A percentile compares a stretch with the other conserved stretches of the same genome.
phyloP scores from a whole-genome alignment of 2,797 vertebrate species.

The Hipposideros larvatus region DNA sequence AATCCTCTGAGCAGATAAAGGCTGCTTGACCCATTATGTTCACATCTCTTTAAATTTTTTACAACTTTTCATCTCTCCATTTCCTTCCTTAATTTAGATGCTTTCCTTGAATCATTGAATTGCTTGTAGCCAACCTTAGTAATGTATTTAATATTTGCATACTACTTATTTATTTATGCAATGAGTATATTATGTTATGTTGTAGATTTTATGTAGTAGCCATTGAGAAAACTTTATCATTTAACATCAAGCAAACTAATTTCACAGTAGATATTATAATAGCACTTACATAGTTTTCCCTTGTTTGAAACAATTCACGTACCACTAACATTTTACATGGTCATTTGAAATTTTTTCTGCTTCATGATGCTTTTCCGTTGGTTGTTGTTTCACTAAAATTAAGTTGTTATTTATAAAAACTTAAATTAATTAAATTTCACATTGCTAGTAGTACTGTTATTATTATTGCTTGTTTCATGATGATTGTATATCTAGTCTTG shows the following conservation, averaged over 20 bases:
- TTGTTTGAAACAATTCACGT: background rate
- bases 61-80: slow-evolving; percentile 47
- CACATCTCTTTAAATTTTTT: slow-evolving; percentile 61
- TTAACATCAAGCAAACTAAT: slow-evolving; percentile 15
- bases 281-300: background rate
- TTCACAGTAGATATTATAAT: background rate
- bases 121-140: slow-evolving; percentile 20
- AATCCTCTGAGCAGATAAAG: slow-evolving; percentile 78
- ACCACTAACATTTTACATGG: background rate
- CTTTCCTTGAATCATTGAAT: slow-evolving; percentile 14
- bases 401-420: background rate
- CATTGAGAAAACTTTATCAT: background rate
- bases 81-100: slow-evolving; percentile 36
- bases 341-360: background rate
- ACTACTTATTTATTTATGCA: background rate
- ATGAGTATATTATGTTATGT: background rate
- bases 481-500: background rate
- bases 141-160: background rate
- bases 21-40: slow-evolving; percentile 58
- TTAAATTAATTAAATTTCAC: slow-evolving; percentile 20
- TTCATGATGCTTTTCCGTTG: background rate
- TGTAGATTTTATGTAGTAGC: background rate
- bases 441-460: background rate
- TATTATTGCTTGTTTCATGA: slow-evolving; percentile 33
- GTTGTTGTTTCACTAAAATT: slow-evolving; percentile 2